These are phyloP conservation scores for Eueremaeus valkanovi DNA, from an alignment of 2,888 invertebrate species.

Conservation along the genomic window DNA sequence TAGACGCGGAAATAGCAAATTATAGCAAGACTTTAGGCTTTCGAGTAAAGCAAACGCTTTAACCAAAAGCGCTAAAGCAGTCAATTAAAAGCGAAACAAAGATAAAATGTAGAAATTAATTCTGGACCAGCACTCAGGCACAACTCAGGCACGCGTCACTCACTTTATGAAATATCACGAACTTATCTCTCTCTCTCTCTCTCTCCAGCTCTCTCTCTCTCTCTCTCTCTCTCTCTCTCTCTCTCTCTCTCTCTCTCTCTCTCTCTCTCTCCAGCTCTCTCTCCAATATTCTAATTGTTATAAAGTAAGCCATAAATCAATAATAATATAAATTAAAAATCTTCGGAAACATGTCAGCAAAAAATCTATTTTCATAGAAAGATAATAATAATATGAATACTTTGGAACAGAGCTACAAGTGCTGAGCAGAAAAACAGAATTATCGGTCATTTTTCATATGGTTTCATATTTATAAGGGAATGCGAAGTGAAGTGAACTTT, in stretches of 20 bases:
- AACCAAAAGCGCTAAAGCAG: neutral
- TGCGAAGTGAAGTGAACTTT: neutral
- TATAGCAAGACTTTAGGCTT: neutral
- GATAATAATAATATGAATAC: neutral
- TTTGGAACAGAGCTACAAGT: neutral
- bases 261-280: too few relatives aligned
- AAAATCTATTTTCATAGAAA: neutral
- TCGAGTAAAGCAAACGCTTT: neutral
- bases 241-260: too few relatives aligned
- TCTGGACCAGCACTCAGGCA: neutral
- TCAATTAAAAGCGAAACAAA: slow-evolving; percentile 19
- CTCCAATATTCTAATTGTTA: neutral
- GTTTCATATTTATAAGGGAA: slow-evolving; percentile 2
- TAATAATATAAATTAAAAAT: neutral
- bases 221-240: too few relatives aligned
- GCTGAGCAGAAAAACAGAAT: too few relatives aligned
- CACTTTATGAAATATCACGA: slow-evolving; percentile 17
- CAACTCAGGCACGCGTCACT: neutral
- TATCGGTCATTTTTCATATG: too few relatives aligned
- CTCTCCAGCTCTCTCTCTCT: too few relatives aligned
- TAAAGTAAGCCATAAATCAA: neutral
- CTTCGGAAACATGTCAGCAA: neutral
- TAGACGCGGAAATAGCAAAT: slow-evolving; percentile 29
- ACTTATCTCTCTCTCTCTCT: too few relatives aligned
- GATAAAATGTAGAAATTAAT: slow-evolving; percentile 16